These are phyloP conservation scores for Garra rufa DNA, from an alignment of 2,113 vertebrate genomes.

Conservation along the genomic window DNA sequence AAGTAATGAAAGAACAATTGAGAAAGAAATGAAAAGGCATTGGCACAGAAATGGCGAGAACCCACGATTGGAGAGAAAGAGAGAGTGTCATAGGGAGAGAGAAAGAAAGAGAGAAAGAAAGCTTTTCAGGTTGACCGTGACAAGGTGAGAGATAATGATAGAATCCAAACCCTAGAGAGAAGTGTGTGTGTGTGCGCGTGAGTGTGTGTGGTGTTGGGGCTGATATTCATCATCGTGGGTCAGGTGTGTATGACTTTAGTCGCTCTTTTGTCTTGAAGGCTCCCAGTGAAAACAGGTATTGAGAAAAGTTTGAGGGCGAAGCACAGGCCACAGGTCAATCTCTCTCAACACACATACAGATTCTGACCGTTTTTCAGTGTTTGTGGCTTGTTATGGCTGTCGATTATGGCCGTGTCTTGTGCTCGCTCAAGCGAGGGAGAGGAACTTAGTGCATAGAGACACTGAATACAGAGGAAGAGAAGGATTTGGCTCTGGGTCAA, in stretches of 20 bases:
- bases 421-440: constrained; percentile 22
- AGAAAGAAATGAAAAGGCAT: constrained; percentile 9
- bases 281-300: constrained; percentile 31
- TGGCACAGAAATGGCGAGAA: constrained; percentile 9
- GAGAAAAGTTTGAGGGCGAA: constrained; percentile 45
- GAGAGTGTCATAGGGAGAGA: constrained; percentile 14
- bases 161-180: constrained; percentile 57
- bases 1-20: constrained; percentile 29
- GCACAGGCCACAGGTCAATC: constrained; percentile 14
- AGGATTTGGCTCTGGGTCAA: not conserved
- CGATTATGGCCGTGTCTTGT: constrained; percentile 33
- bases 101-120: constrained; percentile 12
- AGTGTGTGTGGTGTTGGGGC: constrained; percentile 48
- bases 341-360: constrained; percentile 12
- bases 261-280: constrained; percentile 36
- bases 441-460: constrained; percentile 31
- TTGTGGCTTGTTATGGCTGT: constrained; percentile 17
- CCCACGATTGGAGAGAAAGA: constrained; percentile 14
- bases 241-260: constrained; percentile 44
- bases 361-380: not conserved
- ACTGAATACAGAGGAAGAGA: constrained; percentile 5
- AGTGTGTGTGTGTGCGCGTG: constrained; percentile 44
- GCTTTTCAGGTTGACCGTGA: constrained; percentile 53
- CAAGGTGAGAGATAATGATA: constrained; percentile 64
- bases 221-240: constrained; percentile 57